phyloP scores from a whole-genome alignment of 2,113 vertebrate genomes.

The Channa maculata region DNA sequence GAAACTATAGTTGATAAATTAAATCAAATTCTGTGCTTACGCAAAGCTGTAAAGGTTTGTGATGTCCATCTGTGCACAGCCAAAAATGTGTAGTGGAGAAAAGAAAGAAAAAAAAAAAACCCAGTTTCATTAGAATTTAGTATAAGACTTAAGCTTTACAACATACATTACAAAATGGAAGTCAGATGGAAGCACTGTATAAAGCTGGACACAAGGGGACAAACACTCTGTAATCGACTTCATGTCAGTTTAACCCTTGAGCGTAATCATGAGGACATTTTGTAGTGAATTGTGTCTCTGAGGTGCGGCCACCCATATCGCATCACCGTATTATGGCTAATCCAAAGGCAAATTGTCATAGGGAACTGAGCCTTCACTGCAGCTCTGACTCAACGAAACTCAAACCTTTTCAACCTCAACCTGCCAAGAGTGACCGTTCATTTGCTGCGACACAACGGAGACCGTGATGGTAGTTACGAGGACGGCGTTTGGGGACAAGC shows the following conservation, averaged over 20 bases:
- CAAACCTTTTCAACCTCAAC: slow-evolving; percentile 49
- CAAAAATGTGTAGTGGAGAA: too few relatives aligned
- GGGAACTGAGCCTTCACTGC: slow-evolving; percentile 2
- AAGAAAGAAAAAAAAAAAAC: too few relatives aligned
- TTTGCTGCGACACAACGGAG: slow-evolving; percentile 28
- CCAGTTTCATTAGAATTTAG: too few relatives aligned
- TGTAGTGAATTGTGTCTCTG: slow-evolving; percentile 39
- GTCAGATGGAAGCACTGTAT: slow-evolving; percentile 18
- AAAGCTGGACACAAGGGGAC: slow-evolving; percentile 30
- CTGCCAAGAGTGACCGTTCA: background rate
- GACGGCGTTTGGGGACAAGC: slow-evolving; percentile 46
- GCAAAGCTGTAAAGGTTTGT: too few relatives aligned
- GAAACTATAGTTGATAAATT: too few relatives aligned
- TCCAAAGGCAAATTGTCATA: slow-evolving; percentile 31
- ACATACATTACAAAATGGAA: background rate
- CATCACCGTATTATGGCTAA: slow-evolving; percentile 45
- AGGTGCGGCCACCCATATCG: slow-evolving; percentile 31
- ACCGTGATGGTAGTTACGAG: slow-evolving; percentile 6
- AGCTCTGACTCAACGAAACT: slow-evolving; percentile 36
- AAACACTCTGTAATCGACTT: slow-evolving; percentile 35
- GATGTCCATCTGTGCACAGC: too few relatives aligned
- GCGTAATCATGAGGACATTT: slow-evolving; percentile 21
- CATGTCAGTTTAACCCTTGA: slow-evolving; percentile 51
- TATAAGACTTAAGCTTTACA: too few relatives aligned
- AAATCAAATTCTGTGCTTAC: too few relatives aligned